These are phyloP conservation scores for Heterodera carotae DNA, from an alignment of 1,140 invertebrate genomes.

Conservation along the genomic window DNA sequence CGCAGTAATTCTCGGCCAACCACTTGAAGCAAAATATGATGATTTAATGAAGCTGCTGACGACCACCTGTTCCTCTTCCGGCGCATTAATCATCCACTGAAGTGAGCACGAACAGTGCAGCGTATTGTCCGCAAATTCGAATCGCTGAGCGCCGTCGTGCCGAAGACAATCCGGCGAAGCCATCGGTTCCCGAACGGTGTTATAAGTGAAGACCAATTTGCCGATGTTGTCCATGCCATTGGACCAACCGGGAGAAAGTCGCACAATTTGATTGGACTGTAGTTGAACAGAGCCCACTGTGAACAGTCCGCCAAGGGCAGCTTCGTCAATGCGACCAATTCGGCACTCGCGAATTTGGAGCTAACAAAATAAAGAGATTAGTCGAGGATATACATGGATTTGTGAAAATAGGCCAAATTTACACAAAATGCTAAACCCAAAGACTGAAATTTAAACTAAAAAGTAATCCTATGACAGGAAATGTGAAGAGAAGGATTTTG, in stretches of 20 bases:
- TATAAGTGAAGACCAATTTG: constrained; percentile 47
- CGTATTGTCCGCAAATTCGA: constrained; percentile 55
- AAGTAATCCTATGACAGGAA: too few species aligned
- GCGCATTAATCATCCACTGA: constrained; percentile 28
- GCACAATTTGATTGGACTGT: constrained; percentile 54
- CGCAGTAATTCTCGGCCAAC: constrained; percentile 55
- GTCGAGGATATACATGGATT: too few species aligned
- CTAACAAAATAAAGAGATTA: constrained; percentile 36
- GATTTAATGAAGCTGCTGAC: not conserved
- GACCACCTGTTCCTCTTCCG: constrained; percentile 18
- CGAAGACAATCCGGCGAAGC: constrained; percentile 47
- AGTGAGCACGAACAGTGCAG: constrained; percentile 49
- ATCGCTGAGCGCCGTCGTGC: constrained; percentile 50
- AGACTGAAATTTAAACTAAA: too few species aligned
- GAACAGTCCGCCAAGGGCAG: constrained; percentile 49
- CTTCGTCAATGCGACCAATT: constrained; percentile 50
- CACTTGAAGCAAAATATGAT: constrained; percentile 29
- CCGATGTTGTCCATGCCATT: constrained; percentile 49
- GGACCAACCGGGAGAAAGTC: constrained; percentile 48
- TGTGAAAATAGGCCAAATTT: too few species aligned
- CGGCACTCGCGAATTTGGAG: constrained; percentile 51
- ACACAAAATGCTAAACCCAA: too few species aligned
- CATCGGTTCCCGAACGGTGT: constrained; percentile 46
- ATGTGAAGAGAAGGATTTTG: too few species aligned
- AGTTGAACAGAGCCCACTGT: constrained; percentile 52